Base-by-base conservation (phyloP, 2,113 vertebrate genomes). In the Onychostruthus taczanowskii region DNA sequence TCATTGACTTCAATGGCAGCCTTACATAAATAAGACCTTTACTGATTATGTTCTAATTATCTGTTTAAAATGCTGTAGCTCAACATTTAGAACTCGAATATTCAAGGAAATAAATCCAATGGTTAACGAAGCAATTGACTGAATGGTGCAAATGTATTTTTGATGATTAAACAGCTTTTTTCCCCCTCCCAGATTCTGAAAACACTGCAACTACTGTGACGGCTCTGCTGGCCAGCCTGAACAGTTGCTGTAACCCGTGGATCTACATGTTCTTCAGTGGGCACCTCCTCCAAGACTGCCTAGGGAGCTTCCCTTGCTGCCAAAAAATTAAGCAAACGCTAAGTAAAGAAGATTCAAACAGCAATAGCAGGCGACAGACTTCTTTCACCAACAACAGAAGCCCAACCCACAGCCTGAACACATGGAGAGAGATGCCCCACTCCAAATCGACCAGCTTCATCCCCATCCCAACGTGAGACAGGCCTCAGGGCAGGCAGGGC, bases 211-310 rank as follows among this genome's bases (percentile, higher is more conserved):
- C 98, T 61, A 99, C 99, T 17, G 98, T 99, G 85, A 99, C 99
- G 0, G 99, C 99, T 7, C 98, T 99, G 81, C 96, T 99, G 77
- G 99, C 98, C 92, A 99, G 99, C 72, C 98, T 99, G 94, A 99
- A 99, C 96, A 99, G 99, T 80, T 99, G 99, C 97, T 99, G 99
- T 83, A 99, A 99, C 96, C 99, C 99, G 0, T 99, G 99, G 99
- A 99, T 99, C 96, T 99, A 99, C 97, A 99, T 99, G 99, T 98
- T 99, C 96, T 99, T 99, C 95, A 99, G 99, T 3, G 99, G 99
- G 11, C 99, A 99, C 76, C 99, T 99, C 76, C 98, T 99, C 53
- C 98, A 99, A 84, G 99, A 99, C 95, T 99, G 99, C 33, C 39
- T 98, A 46, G 98, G 97, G 84, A 99, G 98, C 93, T 98, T 99